Evolutionary conservation across 2,113 vertebrate genomes (phyloP), one percentile per base, ranked within the genome.

Genomic region (Megaceryle torquata): DNA sequence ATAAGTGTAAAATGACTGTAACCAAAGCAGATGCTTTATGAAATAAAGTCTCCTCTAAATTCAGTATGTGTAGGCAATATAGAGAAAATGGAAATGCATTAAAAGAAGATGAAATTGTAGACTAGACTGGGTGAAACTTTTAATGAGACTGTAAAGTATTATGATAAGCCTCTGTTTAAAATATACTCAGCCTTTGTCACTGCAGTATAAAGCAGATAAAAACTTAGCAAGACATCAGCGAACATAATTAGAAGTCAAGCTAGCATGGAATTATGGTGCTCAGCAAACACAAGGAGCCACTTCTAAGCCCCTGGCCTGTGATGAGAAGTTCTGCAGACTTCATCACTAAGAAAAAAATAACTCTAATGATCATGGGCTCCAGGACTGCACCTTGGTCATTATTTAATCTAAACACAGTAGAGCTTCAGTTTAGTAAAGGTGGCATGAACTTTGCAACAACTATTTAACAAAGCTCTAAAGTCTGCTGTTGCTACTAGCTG

Each of bases 111-210:
- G 89, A 97, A 97, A 97, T 28, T 88, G 41, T 92, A 95, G 93
- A 76, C 77, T 82, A 91, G 86, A 82, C 76, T 93, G 84, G 75
- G 92, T 50, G 6, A 92, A 96, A 95, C 61, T 91, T 96, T 97
- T 97, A 97, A 95, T 92, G 84, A 96, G 70, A 95, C 50, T 84
- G 44, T 93, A 97, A 97, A 97, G 97, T 95, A 96, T 94, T 96
- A 96, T 70, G 39, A 33, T 96, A 95, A 93, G 57, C 68, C 57
- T 94, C 88, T 91, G 19, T 94, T 63, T 96, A 93, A 96, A 91
- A 91, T 92, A 89, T 81, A 72, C 75, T 94, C 3, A 0, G 93
- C 78, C 86, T 67, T 81, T 91, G 43, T 69, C 59, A 84, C 53
- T n/a, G 67, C 15, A 51, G 1, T 63, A 75, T 93, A 85, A 91